Evolutionary conservation across 2,797 vertebrate genomes (phyloP), one percentile per base, ranked within the genome.

Genomic region (Neoniphon sammara): DNA sequence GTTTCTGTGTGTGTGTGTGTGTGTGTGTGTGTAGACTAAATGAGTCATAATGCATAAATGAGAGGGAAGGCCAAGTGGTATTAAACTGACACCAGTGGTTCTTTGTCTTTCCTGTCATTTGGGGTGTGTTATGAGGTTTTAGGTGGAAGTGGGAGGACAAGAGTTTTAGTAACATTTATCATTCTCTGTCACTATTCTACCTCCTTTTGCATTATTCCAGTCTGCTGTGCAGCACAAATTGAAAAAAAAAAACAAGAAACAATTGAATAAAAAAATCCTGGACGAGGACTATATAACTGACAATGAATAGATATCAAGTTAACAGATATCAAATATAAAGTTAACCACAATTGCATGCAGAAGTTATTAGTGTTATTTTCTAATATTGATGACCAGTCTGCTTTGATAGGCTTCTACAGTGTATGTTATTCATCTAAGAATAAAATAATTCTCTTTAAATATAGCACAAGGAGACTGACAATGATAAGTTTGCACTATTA

Each of bases 21-120:
- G 36, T 15, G 69, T 78, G 92, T 92, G 93, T 94, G 87, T 93
- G 92, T 94, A 93, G 92, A 94, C 94, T 94, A 96, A 97, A 96
- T 95, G 94, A 95, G 95, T 95, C 88, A 88, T 95, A 96, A 96
- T 96, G 95, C 80, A 85, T 88, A 91, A 91, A 91, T 89, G 91
- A 94, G 94, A 96, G 94, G 94, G 93, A 95, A 91, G 92, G 92
- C 93, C 94, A 92, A 94, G 94, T 92, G 92, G 94, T 95, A 92
- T 94, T 95, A 95, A 96, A 95, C 93, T 94, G 95, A 95, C 94
- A 94, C 78, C 59, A 70, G 85, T 70, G 86, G 85, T 90, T 83
- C 87, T 92, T 92, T 90, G 88, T 91, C 85, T 93, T 90, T 83
- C 74, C 85, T 91, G 89, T 92, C 90, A 87, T 92, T 89, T 68